phyloP scores from a whole-genome alignment of 1,140 invertebrate species.

The Drosophila guanche region DNA sequence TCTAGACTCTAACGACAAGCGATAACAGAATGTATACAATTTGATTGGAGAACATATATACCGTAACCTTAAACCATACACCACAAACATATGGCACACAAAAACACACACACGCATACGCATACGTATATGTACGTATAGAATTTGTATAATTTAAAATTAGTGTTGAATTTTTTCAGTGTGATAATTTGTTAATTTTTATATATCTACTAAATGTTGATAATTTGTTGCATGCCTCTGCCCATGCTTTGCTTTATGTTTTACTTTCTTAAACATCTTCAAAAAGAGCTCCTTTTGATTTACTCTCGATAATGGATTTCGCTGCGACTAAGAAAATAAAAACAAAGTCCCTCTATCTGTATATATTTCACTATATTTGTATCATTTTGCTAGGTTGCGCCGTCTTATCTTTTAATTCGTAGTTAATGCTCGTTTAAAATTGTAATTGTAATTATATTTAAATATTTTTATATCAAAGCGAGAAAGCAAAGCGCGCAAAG shows the following conservation, averaged over 20 bases:
- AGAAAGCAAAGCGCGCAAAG: conserved; percentile 62
- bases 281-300: conserved; percentile 18
- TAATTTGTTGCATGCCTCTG: conserved; percentile 61
- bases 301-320: conserved; percentile 10
- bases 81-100: conserved; percentile 39
- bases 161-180: conserved; percentile 82
- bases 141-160: conserved; percentile 64
- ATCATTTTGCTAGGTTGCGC: conserved; percentile 27
- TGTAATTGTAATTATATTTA: conserved; percentile 44
- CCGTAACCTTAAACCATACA: conserved; percentile 30
- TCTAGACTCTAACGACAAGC: conserved; percentile 58
- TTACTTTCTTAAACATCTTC: conserved; percentile 17
- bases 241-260: conserved; percentile 48
- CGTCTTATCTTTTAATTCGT: conserved; percentile 56
- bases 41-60: conserved; percentile 51
- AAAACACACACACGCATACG: conserved; percentile 28
- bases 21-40: conserved; percentile 68
- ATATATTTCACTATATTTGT: conserved; percentile 38
- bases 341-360: conserved; percentile 44
- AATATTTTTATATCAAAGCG: conserved; percentile 58
- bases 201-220: conserved; percentile 69
- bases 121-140: conserved; percentile 30
- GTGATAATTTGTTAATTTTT: conserved; percentile 82
- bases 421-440: conserved; percentile 56
- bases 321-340: conserved; percentile 16